Base-by-base conservation (phyloP, 2,888 invertebrate genomes). In the Xiphydria camelus region DNA sequence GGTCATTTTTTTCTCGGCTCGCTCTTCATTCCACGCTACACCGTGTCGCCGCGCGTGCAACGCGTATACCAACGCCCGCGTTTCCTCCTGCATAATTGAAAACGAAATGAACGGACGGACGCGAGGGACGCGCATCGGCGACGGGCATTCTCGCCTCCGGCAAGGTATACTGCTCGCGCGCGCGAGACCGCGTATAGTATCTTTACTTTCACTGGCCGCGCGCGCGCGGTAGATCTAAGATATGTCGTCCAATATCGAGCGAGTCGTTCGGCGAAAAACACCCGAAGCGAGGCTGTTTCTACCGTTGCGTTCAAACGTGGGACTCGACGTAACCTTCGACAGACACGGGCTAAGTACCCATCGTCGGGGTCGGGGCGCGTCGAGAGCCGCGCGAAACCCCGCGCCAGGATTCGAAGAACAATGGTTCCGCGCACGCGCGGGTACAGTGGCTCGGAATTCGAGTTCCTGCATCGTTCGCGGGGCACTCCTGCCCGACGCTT, bases 191-290 rank as follows among this genome's bases (percentile, higher is more conserved):
- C n/a, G n/a, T n/a, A n/a, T n/a, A n/a, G n/a, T 51, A 48, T 48
- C 56, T 57, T 60, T 63, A 66, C 66, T 66, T 66, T 66, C 66
- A 66, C 66, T 64, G 57, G 33, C 26, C 44, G 51, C 47, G 26
- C 19, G 10, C 35, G 37, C n/a, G n/a, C n/a, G n/a, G n/a, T n/a
- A n/a, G n/a, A 47, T 39, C 42, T 20, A 10, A 29, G 21, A 23
- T 5, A 15, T 29, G 33, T 45, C 34, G 45, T 45, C 45, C 40
- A 31, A 17, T 31, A 23, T 4, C 6, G 29, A 14, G 9, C 2
- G 31, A n/a, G n/a, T n/a, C n/a, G n/a, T n/a, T n/a, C n/a, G n/a
- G n/a, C n/a, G n/a, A n/a, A n/a, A n/a, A n/a, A n/a, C n/a, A n/a
- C n/a, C n/a, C n/a, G n/a, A n/a, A n/a, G n/a, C n/a, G n/a, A n/a